Conservation (phyloP, 2,888 invertebrate species). For the Cactoblastis cactorum region DNA sequence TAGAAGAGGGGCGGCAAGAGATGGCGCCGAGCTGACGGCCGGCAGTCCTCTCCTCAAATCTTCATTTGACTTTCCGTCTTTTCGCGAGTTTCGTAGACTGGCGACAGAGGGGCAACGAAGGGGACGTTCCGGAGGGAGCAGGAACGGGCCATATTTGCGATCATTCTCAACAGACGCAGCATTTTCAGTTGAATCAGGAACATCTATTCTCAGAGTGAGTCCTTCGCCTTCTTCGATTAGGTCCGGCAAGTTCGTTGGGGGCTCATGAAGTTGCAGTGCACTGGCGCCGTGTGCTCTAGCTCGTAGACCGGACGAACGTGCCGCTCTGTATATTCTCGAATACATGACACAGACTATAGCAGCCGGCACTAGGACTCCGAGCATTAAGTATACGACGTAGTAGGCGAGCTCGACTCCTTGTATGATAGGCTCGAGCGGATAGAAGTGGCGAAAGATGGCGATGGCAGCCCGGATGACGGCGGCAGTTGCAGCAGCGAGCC, state of each 20-base stretch:
- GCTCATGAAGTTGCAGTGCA: constrained; percentile 74
- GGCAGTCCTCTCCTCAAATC: constrained; percentile 62
- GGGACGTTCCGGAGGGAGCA: constrained; percentile 66
- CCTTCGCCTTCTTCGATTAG: constrained; percentile 65
- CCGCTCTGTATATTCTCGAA: constrained; percentile 86
- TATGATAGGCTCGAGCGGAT: constrained; percentile 47
- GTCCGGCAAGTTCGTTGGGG: constrained; percentile 60
- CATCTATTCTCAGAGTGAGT: constrained; percentile 66
- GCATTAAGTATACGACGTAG: constrained; percentile 58
- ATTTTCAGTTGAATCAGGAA: constrained; percentile 38
- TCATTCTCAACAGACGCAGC: constrained; percentile 41
- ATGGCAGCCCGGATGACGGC: constrained; percentile 56
- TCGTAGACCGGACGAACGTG: constrained; percentile 82
- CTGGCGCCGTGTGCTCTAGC: constrained; percentile 70
- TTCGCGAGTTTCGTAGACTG: constrained; percentile 61
- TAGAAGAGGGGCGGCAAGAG: constrained; percentile 61
- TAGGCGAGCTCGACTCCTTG: constrained; percentile 57
- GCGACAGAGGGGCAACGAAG: constrained; percentile 69
- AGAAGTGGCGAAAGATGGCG: constrained; percentile 50
- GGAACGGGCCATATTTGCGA: constrained; percentile 65
- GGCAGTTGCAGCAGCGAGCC: constrained; percentile 69
- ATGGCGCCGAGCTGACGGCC: constrained; percentile 75
- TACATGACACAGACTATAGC: constrained; percentile 86
- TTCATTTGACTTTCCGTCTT: constrained; percentile 62
- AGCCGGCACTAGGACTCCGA: constrained; percentile 65